Percentiles rank a stretch among this genome's conserved stretches.
Conservation (phyloP, 2,888 invertebrate genomes). For the Dolichopus griseipennis region DNA sequence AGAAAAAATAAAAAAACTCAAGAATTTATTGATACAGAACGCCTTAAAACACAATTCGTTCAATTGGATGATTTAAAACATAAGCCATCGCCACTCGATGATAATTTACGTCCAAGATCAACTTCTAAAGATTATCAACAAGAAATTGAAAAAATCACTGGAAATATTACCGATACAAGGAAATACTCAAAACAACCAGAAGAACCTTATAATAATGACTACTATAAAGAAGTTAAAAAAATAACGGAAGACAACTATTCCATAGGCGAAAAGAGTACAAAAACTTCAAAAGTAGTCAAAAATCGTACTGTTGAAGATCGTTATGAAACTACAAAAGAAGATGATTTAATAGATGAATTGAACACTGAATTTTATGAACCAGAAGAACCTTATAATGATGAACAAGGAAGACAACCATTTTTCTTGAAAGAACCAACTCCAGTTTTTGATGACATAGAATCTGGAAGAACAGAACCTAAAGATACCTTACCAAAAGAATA, state of each 20-base stretch:
- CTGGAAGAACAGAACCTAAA: not conserved
- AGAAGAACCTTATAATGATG: not conserved
- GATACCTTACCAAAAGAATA: not conserved
- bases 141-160: conserved; percentile 20
- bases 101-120: conserved; percentile 43
- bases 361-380: not conserved
- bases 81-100: not conserved
- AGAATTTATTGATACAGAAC: conserved; percentile 19
- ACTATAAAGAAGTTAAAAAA: not conserved
- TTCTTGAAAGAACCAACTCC: conserved; percentile 2
- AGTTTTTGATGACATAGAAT: conserved; percentile 21
- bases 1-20: not conserved
- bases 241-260: not conserved
- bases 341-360: not conserved
- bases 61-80: conserved; percentile 8
- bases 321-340: not conserved
- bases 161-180: not conserved
- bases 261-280: not conserved
- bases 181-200: not conserved
- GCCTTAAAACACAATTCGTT: conserved; percentile 5
- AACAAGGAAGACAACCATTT: conserved; percentile 9
- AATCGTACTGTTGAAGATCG: not conserved
- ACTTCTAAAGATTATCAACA: conserved; percentile 45
- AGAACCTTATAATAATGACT: not conserved
- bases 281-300: not conserved